A percentile compares a stretch with the other conserved stretches of the same genome.
Conservation (phyloP, 2,888 invertebrate species). For the Lithophane socia region DNA sequence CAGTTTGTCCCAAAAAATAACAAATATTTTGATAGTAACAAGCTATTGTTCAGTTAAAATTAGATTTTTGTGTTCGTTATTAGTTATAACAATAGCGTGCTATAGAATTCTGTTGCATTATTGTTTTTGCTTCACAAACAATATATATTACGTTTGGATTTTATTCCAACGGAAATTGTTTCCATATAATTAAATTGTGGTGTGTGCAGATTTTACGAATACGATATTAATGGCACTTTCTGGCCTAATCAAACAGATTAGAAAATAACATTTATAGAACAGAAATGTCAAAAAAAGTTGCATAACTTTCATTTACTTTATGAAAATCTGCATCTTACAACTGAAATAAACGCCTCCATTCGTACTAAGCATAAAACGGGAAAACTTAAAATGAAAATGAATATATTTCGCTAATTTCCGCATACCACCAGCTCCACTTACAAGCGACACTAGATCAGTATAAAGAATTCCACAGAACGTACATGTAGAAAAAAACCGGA, state of each 20-base stretch:
- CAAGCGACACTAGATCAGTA: constrained; percentile 48
- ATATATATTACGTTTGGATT: neutral
- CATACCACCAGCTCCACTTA: constrained; percentile 10
- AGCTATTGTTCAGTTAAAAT: neutral
- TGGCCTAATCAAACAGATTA: no score
- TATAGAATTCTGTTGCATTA: neutral
- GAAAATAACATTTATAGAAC: neutral
- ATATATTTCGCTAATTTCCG: constrained; percentile 20
- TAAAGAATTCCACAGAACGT: constrained; percentile 52
- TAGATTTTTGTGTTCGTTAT: neutral
- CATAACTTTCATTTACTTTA: constrained; percentile 2
- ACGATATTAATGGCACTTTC: neutral
- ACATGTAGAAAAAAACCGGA: constrained; percentile 55
- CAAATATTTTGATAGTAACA: no score
- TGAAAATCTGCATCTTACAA: constrained; percentile 10
- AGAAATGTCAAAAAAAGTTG: no score
- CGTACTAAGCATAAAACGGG: constrained; percentile 16
- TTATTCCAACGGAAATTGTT: neutral
- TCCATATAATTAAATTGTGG: neutral
- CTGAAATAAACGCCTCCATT: constrained; percentile 22
- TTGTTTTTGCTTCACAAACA: neutral
- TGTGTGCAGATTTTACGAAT: neutral
- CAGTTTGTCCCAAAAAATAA: neutral
- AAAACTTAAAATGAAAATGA: constrained; percentile 28
- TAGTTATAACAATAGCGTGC: neutral